Evolutionary conservation across 2,888 invertebrate species (phyloP).

Genomic region (Thelaira solivaga): DNA sequence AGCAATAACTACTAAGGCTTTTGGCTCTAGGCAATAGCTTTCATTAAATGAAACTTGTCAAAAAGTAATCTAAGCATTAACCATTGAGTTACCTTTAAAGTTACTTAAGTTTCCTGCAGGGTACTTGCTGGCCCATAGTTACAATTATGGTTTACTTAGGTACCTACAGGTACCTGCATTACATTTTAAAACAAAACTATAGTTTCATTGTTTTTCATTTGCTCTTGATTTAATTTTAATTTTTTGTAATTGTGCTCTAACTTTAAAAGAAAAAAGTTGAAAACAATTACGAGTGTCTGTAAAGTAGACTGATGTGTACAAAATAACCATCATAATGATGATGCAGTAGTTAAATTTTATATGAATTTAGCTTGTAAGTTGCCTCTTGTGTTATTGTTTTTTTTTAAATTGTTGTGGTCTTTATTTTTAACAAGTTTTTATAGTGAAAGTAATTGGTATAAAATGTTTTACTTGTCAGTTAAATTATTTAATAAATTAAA

Average conservation of each 20-base stretch:
- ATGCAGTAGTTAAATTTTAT: no score
- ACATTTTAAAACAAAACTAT: background rate
- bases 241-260: conserved; percentile 7
- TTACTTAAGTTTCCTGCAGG: no score
- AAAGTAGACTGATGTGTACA: background rate
- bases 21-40: no score
- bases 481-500: conserved; percentile 11
- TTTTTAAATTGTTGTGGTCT: background rate
- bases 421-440: conserved; percentile 25
- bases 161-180: no score
- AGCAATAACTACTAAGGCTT: no score
- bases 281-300: conserved; percentile 5
- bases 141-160: no score
- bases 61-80: no score
- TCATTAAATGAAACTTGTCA: no score
- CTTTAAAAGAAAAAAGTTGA: background rate
- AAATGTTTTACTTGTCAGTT: background rate
- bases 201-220: background rate
- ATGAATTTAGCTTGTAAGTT: no score
- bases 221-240: background rate
- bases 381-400: background rate
- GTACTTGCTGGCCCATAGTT: no score
- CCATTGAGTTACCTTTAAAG: no score
- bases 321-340: background rate
- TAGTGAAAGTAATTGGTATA: conserved; percentile 36